Evolutionary conservation across 2,888 invertebrate species (phyloP).

Genomic region (Trichopoda pennipes): DNA sequence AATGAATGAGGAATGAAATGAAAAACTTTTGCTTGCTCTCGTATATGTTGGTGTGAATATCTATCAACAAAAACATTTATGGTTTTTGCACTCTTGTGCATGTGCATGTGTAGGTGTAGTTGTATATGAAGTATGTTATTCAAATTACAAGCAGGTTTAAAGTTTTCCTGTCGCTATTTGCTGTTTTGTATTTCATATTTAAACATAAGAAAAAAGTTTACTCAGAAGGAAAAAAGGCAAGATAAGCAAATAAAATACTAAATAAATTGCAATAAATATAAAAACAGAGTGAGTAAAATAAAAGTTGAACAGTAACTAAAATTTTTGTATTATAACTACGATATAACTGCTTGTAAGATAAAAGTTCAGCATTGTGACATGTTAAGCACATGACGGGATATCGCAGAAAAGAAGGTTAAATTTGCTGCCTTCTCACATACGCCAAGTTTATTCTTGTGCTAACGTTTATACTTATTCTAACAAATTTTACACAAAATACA

Average conservation of each 20-base stretch:
- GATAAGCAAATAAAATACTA: slow-evolving; percentile 17
- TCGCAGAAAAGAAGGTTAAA: slow-evolving; percentile 57
- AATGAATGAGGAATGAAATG: slow-evolving; percentile 35
- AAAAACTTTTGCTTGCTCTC: slow-evolving; percentile 39
- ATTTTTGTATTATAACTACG: slow-evolving; percentile 52
- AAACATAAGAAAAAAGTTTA: slow-evolving; percentile 23
- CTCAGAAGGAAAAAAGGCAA: slow-evolving; percentile 19
- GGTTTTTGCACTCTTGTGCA: not conserved
- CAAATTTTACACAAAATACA: not conserved
- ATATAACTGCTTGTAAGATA: slow-evolving; percentile 26
- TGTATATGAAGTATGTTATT: not conserved
- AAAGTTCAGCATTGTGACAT: slow-evolving; percentile 62
- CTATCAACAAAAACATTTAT: too few relatives aligned
- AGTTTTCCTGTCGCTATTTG: slow-evolving; percentile 51
- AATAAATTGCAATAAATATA: not conserved
- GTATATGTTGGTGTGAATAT: not conserved
- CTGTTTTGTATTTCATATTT: slow-evolving; percentile 46
- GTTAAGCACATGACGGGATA: slow-evolving; percentile 66
- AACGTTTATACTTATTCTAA: not conserved
- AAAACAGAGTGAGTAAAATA: slow-evolving; percentile 12
- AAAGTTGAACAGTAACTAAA: slow-evolving; percentile 65
- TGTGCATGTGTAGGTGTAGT: not conserved
- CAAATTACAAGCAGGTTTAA: slow-evolving; percentile 21
- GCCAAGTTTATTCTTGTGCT: not conserved
- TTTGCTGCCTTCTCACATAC: slow-evolving; percentile 30